Percentiles rank a stretch among this genome's conserved stretches.
These are phyloP conservation scores for Meleagris gallopavo DNA, from an alignment of 2,113 vertebrate species.

Conservation along the genomic window DNA sequence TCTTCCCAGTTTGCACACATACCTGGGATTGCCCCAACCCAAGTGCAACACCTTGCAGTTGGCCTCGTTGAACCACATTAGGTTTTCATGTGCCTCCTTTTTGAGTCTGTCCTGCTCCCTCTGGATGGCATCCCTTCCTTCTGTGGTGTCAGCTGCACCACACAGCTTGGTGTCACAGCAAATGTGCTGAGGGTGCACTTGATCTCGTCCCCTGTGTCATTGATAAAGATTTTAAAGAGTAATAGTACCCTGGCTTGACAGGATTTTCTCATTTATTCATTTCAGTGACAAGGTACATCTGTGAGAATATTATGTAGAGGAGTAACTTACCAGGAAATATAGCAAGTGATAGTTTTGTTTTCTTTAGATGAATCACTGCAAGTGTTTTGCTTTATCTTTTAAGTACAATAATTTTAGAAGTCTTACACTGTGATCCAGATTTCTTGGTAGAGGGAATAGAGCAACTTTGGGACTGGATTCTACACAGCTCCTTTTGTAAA, in stretches of 20 bases:
- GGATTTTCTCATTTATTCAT: not conserved
- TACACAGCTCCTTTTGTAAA: not conserved
- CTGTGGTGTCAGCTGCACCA: no score
- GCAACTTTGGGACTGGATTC: not conserved
- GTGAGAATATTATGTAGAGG: not conserved
- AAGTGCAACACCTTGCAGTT: no score
- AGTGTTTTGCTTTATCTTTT: not conserved
- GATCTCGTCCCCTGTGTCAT: no score
- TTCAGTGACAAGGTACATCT: constrained; percentile 4
- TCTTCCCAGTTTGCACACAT: no score
- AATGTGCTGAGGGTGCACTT: no score
- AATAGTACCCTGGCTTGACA: not conserved
- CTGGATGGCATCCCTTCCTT: no score
- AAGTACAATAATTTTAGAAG: not conserved
- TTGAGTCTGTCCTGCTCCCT: no score
- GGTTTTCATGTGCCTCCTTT: no score
- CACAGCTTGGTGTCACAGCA: no score
- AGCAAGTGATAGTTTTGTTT: not conserved
- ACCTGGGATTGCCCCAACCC: no score
- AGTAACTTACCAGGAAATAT: not conserved
- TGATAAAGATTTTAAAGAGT: no score
- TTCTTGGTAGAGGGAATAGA: not conserved
- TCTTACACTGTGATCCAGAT: not conserved
- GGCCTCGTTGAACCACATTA: no score
- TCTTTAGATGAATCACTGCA: not conserved